Percentiles rank a stretch among this genome's conserved stretches.
phyloP scores from a whole-genome alignment of 2,113 vertebrate genomes.

The Ceuthmochares aereus region DNA sequence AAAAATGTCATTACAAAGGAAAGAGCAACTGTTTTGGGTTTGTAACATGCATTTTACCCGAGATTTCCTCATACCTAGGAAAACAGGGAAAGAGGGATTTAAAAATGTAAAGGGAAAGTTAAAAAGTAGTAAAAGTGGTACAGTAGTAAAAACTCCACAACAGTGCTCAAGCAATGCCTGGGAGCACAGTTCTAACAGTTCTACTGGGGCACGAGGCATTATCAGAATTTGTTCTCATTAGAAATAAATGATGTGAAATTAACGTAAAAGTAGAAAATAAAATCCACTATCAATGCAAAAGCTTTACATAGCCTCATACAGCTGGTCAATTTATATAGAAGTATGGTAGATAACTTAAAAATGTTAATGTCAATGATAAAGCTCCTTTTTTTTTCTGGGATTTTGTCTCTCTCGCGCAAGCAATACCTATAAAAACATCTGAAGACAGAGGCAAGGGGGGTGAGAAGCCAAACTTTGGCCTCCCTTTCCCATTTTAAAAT shows the following conservation, averaged over 20 bases:
- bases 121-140: background rate
- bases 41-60: background rate
- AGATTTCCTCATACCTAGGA: background rate
- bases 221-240: background rate
- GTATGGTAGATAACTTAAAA: background rate
- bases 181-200: background rate
- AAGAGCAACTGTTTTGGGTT: background rate
- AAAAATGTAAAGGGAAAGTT: background rate
- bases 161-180: background rate
- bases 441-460: background rate
- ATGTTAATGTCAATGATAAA: background rate
- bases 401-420: background rate
- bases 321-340: background rate
- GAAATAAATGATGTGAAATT: background rate
- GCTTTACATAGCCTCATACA: background rate
- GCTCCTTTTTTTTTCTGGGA: background rate
- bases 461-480: background rate
- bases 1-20: background rate
- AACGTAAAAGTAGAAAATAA: background rate
- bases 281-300: background rate
- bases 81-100: background rate
- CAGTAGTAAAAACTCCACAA: background rate
- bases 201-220: background rate
- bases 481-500: background rate
- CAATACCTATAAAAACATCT: accelerated